These are phyloP conservation scores for Gulo gulo DNA, from an alignment of 2,113 vertebrate genomes.

Conservation along the genomic window DNA sequence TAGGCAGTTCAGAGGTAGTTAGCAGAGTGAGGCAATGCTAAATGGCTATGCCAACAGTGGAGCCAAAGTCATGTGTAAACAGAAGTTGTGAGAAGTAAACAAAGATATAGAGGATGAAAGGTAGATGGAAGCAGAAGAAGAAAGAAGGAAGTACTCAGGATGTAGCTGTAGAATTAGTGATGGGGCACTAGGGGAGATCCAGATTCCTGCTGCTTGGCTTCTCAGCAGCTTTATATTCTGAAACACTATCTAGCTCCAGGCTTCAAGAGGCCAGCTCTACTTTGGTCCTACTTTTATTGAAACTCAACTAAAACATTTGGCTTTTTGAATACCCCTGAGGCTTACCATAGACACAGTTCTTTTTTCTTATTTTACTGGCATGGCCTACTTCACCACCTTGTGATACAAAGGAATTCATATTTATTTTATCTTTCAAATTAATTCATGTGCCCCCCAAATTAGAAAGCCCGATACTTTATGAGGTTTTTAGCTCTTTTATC, in stretches of 20 bases:
- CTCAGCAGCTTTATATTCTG: background rate
- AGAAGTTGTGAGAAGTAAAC: background rate
- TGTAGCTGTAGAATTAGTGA: background rate
- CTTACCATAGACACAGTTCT: background rate
- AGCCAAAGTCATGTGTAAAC: background rate
- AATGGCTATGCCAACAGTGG: background rate
- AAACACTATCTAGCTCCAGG: background rate
- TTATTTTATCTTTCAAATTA: slow-evolving; percentile 13
- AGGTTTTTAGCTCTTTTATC: background rate
- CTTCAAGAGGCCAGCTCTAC: background rate
- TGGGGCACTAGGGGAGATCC: background rate
- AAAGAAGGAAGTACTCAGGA: background rate
- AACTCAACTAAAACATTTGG: background rate
- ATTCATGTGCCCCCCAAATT: background rate
- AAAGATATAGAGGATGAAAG: background rate
- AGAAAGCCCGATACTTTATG: background rate
- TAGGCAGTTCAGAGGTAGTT: background rate
- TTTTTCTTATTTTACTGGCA: background rate
- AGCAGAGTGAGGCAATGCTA: background rate
- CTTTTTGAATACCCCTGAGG: background rate
- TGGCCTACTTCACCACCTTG: background rate
- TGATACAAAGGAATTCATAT: background rate
- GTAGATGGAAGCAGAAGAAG: background rate
- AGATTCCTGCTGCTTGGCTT: background rate
- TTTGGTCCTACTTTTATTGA: background rate